Evolutionary conservation across 2,888 invertebrate genomes (phyloP).

Genomic region (Chouioia cunea): DNA sequence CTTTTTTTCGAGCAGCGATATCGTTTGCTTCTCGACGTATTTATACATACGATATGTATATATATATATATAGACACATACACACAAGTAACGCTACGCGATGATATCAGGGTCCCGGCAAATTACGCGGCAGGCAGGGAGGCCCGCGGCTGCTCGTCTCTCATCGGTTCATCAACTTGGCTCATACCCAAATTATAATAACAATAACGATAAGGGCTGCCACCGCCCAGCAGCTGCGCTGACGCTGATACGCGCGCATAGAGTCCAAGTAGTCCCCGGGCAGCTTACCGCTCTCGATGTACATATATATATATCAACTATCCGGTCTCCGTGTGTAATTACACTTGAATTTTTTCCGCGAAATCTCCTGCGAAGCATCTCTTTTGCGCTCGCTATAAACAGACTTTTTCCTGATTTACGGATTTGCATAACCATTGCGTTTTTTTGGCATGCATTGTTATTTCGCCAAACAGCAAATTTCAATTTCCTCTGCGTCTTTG

Average conservation of each 20-base stretch:
- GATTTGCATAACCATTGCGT: too few relatives aligned
- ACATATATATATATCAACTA: conserved; percentile 43
- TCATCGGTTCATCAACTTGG: conserved; percentile 57
- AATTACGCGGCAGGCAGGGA: conserved; percentile 55
- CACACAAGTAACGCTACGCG: conserved; percentile 53
- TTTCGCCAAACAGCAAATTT: too few relatives aligned
- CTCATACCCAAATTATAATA: conserved; percentile 60
- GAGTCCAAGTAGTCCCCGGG: too few relatives aligned
- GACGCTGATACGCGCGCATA: not conserved
- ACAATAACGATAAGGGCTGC: conserved; percentile 57
- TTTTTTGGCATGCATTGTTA: too few relatives aligned
- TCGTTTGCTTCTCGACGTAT: not conserved
- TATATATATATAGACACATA: conserved; percentile 10
- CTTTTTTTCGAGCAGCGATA: too few relatives aligned
- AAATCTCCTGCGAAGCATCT: too few relatives aligned
- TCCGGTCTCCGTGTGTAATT: conserved; percentile 40
- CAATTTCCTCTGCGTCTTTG: not conserved
- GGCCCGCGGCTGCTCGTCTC: conserved; percentile 32
- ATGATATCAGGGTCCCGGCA: conserved; percentile 59
- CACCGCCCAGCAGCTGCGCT: conserved; percentile 14
- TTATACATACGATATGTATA: not conserved
- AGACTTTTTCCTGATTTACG: too few relatives aligned
- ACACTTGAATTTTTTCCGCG: conserved; percentile 45
- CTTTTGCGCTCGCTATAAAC: too few relatives aligned
- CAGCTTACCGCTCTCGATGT: too few relatives aligned